phyloP scores from a whole-genome alignment of 2,888 invertebrate species.

The Mantis religiosa region DNA sequence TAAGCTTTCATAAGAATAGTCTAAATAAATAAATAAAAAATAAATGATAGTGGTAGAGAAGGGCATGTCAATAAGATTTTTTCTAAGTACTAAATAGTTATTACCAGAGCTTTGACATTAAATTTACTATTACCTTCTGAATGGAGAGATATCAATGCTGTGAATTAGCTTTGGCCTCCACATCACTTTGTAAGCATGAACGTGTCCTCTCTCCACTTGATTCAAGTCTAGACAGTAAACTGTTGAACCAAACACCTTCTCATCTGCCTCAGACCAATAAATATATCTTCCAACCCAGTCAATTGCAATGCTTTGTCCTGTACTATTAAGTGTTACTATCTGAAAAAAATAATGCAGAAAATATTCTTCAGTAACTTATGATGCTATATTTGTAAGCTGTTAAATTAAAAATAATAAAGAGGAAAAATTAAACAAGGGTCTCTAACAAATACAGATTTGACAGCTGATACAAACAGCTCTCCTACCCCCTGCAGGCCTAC shows the following conservation, averaged over 20 bases:
- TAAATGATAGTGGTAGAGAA: too few species aligned
- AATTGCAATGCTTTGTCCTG: constrained; percentile 64
- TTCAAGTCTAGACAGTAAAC: constrained; percentile 66
- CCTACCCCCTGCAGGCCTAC: too few species aligned
- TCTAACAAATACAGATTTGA: too few species aligned
- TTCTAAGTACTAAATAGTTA: too few species aligned
- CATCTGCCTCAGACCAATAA: constrained; percentile 71
- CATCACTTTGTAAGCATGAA: constrained; percentile 39
- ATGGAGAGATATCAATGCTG: constrained; percentile 70
- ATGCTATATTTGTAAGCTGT: too few species aligned
- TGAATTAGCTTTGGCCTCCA: constrained; percentile 55
- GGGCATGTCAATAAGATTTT: too few species aligned
- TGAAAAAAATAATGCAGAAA: constrained; percentile 26
- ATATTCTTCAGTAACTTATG: not conserved
- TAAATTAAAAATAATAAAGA: too few species aligned
- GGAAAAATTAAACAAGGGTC: too few species aligned
- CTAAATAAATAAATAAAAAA: too few species aligned
- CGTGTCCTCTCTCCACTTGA: constrained; percentile 48
- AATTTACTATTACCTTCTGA: constrained; percentile 54
- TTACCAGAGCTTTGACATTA: too few species aligned
- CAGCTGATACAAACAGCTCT: too few species aligned
- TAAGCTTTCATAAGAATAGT: too few species aligned
- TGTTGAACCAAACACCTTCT: constrained; percentile 46
- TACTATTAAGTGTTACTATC: constrained; percentile 55
- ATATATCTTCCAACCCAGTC: constrained; percentile 86